These are phyloP conservation scores for Eubasilissa regina DNA, from an alignment of 1,140 invertebrate genomes.

Conservation along the genomic window DNA sequence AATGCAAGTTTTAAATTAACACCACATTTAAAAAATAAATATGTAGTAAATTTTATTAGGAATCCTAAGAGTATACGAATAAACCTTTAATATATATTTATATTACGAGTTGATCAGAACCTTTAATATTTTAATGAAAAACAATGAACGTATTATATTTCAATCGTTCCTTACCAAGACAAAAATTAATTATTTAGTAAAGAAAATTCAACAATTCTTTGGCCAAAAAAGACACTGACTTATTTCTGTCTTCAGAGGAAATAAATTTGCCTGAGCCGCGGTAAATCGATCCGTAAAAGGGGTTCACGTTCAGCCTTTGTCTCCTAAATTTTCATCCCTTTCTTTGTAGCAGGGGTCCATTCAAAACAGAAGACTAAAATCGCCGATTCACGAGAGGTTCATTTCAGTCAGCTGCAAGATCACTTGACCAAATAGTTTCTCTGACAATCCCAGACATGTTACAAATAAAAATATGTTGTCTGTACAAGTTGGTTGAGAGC, in stretches of 20 bases:
- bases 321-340: slow-evolving; percentile 4
- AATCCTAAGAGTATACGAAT: no score
- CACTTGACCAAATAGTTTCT: slow-evolving; percentile 14
- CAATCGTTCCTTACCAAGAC: no score
- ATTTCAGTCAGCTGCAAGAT: not conserved
- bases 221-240: not conserved
- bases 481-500: no score
- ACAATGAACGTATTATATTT: no score
- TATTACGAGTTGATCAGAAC: no score
- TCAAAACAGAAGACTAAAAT: slow-evolving; percentile 38
- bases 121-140: no score
- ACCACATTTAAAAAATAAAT: no score
- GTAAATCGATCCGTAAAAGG: slow-evolving; percentile 35
- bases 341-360: not conserved
- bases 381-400: slow-evolving; percentile 17
- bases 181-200: no score
- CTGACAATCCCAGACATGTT: not conserved
- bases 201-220: not conserved
- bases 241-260: slow-evolving; percentile 6
- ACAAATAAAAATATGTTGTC: no score
- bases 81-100: no score
- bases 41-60: no score
- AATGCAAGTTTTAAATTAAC: no score
- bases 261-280: slow-evolving; percentile 31
- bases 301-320: slow-evolving; percentile 30